Base-by-base conservation (phyloP, 2,888 invertebrate species). In the Synanthedon tipuliformis region DNA sequence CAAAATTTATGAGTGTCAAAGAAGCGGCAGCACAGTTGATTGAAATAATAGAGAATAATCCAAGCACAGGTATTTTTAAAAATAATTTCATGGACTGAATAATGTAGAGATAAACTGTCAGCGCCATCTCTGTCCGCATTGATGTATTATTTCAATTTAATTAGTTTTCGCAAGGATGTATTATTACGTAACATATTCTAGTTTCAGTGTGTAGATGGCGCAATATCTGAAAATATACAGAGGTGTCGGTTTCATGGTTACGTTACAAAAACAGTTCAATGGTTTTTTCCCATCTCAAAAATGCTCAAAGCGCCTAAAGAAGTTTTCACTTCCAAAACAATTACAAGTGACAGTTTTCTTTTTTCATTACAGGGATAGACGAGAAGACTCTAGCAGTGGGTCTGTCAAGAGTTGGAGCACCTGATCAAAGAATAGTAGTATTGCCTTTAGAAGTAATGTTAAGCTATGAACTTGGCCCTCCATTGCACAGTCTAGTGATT, bases 401-500 rank as follows among this genome's bases (percentile, higher is more conserved):
- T 1, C 78, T 99, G 58, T 96, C 97, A 0, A 89, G 99, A 67
- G 93, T 99, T 40, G 99, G 99, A 11, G 92, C 95, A 55, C 90
- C 92, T 13, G 92, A 93, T 67, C 96, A 97, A 81, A 84, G 90
- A 68, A 95, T 99, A 64, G 82, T 90, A 12, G 93, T 91, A 45
- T 92, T 92, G 68, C 89, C 93, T 10, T 81, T 99, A 57, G 77
- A 89, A 58, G 89, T 93, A 60, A 94, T 99, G 95, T 79, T 88
- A 51, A 68, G 81, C 16, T 78, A 79, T 50, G 92, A 95, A 69
- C 86, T 99, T 58, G 99, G 99, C 4, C 89, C 90, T 41, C 99
- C 99, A 1, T 89, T 99, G 49, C 99, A 99, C 84, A 98, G 97
- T 49, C 89, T 99, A 49, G 92, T 99, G 53, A 92, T 99, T 67